A percentile compares a stretch with the other conserved stretches of the same genome.
These are phyloP conservation scores for Paralichthys olivaceus DNA, from an alignment of 2,113 vertebrate species.

Conservation along the genomic window DNA sequence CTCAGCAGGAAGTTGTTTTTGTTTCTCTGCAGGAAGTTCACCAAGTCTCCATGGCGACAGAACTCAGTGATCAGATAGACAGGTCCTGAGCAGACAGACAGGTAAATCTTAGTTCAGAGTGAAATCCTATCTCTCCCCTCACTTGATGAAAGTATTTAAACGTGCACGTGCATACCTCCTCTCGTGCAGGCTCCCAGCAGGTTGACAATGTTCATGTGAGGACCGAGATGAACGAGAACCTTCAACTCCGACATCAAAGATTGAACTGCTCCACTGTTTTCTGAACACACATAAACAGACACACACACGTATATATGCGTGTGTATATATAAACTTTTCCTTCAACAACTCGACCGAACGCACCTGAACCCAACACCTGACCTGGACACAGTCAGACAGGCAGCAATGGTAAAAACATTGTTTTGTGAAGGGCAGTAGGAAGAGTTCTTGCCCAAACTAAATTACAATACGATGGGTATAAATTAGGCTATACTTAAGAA, in stretches of 20 bases:
- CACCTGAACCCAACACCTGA: too few relatives aligned
- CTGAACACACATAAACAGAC: slow-evolving; percentile 48
- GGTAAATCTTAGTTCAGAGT: background rate
- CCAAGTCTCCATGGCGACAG: slow-evolving; percentile 93
- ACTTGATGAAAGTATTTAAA: background rate
- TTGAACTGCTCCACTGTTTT: slow-evolving; percentile 53
- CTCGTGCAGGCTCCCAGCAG: slow-evolving; percentile 80
- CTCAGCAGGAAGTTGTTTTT: slow-evolving; percentile 85
- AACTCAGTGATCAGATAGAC: slow-evolving; percentile 95
- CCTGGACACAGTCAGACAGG: too few relatives aligned
- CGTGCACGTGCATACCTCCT: slow-evolving; percentile 51
- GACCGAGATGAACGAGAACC: slow-evolving; percentile 79
- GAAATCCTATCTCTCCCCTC: background rate
- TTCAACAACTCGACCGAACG: too few relatives aligned
- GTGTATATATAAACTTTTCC: too few relatives aligned
- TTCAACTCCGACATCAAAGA: slow-evolving; percentile 81
- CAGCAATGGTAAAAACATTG: too few relatives aligned
- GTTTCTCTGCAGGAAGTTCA: slow-evolving; percentile 91
- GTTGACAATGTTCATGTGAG: slow-evolving; percentile 81
- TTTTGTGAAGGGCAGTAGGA: too few relatives aligned
- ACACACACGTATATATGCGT: too few relatives aligned
- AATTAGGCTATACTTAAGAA: too few relatives aligned
- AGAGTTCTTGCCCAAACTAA: too few relatives aligned
- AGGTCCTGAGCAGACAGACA: slow-evolving; percentile 82
- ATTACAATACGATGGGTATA: too few relatives aligned